Percentiles rank a stretch among this genome's conserved stretches.
Evolutionary conservation across 2,797 vertebrate species (phyloP).

Genomic region (Epinephelus malabaricus): DNA sequence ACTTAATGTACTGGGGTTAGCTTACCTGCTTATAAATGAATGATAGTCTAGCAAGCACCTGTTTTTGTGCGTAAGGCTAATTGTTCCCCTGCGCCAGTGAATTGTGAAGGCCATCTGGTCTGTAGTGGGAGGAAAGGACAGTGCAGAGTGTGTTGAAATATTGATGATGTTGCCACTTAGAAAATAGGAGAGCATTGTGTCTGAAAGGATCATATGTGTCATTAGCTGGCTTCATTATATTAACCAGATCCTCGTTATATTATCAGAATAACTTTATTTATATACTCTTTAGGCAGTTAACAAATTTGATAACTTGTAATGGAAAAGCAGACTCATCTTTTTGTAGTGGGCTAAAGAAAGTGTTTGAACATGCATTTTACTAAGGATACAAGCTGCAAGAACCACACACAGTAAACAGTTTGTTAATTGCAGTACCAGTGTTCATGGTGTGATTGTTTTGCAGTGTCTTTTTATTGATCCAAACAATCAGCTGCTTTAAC

Average conservation of each 20-base stretch:
- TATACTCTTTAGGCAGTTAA: neutral
- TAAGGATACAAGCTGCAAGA: neutral
- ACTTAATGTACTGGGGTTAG: slow-evolving; percentile 56
- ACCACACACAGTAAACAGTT: neutral
- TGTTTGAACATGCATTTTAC: neutral
- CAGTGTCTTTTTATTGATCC: slow-evolving; percentile 7
- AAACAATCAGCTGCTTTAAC: neutral
- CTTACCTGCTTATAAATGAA: slow-evolving; percentile 74
- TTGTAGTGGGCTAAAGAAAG: neutral
- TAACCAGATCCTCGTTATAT: neutral
- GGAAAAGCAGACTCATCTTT: neutral
- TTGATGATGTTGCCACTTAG: slow-evolving; percentile 50
- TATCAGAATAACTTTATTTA: neutral
- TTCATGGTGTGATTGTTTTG: neutral
- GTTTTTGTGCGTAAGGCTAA: slow-evolving; percentile 50
- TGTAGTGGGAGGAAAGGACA: slow-evolving; percentile 45
- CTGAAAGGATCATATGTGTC: slow-evolving; percentile 33
- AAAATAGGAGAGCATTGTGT: slow-evolving; percentile 21
- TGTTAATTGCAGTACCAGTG: no score
- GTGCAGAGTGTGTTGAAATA: slow-evolving; percentile 53
- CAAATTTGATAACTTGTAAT: neutral
- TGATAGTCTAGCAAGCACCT: slow-evolving; percentile 59
- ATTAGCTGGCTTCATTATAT: neutral
- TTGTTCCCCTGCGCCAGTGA: slow-evolving; percentile 47
- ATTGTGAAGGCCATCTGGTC: slow-evolving; percentile 70